Evolutionary conservation across 2,888 invertebrate genomes (phyloP).

Genomic region (Cheilosia impressa): DNA sequence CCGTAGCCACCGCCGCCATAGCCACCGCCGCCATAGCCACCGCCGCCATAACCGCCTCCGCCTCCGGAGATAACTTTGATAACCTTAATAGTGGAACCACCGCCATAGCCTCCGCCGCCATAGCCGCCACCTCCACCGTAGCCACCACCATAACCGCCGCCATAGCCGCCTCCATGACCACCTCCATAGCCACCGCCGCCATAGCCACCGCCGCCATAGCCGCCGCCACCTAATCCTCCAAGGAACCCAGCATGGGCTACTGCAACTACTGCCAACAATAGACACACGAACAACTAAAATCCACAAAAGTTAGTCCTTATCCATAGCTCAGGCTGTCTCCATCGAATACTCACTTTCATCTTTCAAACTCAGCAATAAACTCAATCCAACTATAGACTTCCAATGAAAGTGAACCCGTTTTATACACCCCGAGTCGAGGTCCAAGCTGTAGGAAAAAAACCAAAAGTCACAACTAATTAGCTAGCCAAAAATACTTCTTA

Average conservation of each 20-base stretch:
- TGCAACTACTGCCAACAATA: constrained; percentile 55
- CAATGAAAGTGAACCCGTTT: constrained; percentile 20
- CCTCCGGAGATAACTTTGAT: background rate
- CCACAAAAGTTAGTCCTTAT: constrained; percentile 19
- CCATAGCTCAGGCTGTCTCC: background rate
- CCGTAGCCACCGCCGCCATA: constrained; percentile 49
- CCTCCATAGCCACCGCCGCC: constrained; percentile 7
- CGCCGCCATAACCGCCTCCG: constrained; percentile 25
- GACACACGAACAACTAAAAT: constrained; percentile 51
- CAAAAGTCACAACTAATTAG: background rate
- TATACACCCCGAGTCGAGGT: constrained; percentile 40
- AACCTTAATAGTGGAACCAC: background rate
- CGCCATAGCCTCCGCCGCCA: constrained; percentile 7
- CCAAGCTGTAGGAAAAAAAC: background rate
- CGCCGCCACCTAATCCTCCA: constrained; percentile 13
- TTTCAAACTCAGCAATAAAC: constrained; percentile 17
- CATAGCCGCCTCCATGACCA: background rate
- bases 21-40: constrained; percentile 14
- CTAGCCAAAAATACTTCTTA: background rate
- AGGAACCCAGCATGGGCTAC: constrained; percentile 56
- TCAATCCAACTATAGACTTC: constrained; percentile 45
- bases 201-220: constrained; percentile 25
- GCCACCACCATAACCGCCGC: constrained; percentile 26
- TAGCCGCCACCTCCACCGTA: constrained; percentile 17
- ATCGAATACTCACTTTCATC: constrained; percentile 52